Percentiles rank a stretch among this genome's conserved stretches.
phyloP scores from a whole-genome alignment of 2,888 invertebrate species.

The Automeris io region DNA sequence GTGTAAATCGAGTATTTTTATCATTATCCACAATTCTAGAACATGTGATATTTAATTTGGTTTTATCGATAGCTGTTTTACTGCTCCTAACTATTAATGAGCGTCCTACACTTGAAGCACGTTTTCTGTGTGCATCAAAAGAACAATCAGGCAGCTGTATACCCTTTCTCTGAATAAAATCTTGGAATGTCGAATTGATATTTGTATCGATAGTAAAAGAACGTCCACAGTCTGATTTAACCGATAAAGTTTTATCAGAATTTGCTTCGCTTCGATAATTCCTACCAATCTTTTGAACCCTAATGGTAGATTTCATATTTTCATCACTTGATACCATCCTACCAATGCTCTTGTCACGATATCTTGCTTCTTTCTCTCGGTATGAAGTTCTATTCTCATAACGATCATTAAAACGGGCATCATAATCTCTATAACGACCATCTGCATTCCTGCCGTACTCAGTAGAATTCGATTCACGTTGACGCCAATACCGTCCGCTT shows the following conservation, averaged over 20 bases:
- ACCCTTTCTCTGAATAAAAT: slow-evolving; percentile 28
- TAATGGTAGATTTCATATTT: slow-evolving; percentile 16
- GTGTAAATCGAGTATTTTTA: slow-evolving; percentile 28
- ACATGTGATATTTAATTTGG: slow-evolving; percentile 7
- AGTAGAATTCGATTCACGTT: background rate
- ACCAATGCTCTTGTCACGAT: slow-evolving; percentile 34
- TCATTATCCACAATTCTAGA: slow-evolving; percentile 7
- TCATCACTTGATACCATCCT: slow-evolving; percentile 13
- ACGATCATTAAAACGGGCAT: slow-evolving; percentile 22
- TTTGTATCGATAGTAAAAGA: slow-evolving; percentile 62
- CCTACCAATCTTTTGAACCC: slow-evolving; percentile 26
- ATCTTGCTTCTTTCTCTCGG: slow-evolving; percentile 8
- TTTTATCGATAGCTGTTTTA: background rate
- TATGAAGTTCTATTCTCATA: background rate
- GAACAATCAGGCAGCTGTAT: slow-evolving; percentile 28
- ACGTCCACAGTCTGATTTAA: slow-evolving; percentile 36
- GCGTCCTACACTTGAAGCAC: slow-evolving; percentile 61
- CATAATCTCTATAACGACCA: slow-evolving; percentile 19
- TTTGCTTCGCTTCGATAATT: slow-evolving; percentile 13
- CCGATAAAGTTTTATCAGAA: slow-evolving; percentile 30
- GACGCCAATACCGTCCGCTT: slow-evolving; percentile 8
- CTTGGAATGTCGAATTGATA: slow-evolving; percentile 53
- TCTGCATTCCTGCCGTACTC: background rate
- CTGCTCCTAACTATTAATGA: slow-evolving; percentile 18
- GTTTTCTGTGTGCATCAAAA: slow-evolving; percentile 43